A percentile compares a stretch with the other conserved stretches of the same genome.
Evolutionary conservation across 2,113 vertebrate species (phyloP).

Genomic region (Notechis scutatus): DNA sequence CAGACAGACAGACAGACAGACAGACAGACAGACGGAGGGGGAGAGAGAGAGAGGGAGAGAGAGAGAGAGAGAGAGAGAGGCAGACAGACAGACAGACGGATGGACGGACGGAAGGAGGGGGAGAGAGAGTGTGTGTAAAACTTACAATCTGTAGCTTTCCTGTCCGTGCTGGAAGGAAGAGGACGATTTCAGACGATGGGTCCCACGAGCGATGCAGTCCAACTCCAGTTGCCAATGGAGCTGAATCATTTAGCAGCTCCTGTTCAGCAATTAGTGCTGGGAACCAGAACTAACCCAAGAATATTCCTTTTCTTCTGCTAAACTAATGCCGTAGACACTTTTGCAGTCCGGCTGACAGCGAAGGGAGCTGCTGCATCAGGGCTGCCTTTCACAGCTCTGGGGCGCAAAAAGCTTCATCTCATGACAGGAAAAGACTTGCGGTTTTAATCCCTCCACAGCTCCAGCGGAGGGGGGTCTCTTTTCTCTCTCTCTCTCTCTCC

Average conservation of each 20-base stretch:
- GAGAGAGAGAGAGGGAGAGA: not conserved
- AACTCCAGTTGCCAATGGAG: constrained; percentile 29
- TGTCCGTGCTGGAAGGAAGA: constrained; percentile 32
- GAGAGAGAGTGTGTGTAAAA: constrained; percentile 15
- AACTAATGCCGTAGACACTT: not conserved
- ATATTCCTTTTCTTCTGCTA: accelerated
- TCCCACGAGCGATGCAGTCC: constrained; percentile 39
- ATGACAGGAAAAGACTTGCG: not conserved
- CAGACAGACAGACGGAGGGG: not conserved
- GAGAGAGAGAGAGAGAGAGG: not conserved
- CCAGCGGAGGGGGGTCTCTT: constrained; percentile 1
- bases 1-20: not conserved
- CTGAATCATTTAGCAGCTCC: constrained; percentile 39
- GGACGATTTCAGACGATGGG: constrained; percentile 29
- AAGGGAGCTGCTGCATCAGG: not conserved
- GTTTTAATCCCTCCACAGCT: constrained; percentile 16
- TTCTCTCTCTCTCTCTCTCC: not conserved
- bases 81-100: no score
- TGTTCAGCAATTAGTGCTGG: not conserved
- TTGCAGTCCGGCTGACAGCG: constrained; percentile 18
- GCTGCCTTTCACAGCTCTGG: not conserved
- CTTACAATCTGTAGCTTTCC: constrained; percentile 55
- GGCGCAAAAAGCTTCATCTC: constrained; percentile 38
- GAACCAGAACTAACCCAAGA: no score
- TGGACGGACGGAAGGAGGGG: no score